A percentile compares a stretch with the other conserved stretches of the same genome.
Evolutionary conservation across 2,888 invertebrate genomes (phyloP).

Genomic region (Aethes cnicana): DNA sequence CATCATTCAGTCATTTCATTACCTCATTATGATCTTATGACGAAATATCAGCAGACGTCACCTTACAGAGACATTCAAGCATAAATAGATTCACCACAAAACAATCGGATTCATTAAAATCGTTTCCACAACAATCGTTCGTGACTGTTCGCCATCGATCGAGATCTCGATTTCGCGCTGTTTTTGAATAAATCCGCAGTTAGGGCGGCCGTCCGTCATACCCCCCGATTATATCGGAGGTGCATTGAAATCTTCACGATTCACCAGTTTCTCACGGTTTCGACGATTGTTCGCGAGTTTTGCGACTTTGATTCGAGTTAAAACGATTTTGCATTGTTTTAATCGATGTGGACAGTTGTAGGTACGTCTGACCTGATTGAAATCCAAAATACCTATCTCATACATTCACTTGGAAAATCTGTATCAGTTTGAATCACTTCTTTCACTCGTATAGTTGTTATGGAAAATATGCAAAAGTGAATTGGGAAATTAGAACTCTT

Average conservation of each 20-base stretch:
- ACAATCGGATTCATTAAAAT: constrained; percentile 22
- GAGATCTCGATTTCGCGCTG: constrained; percentile 58
- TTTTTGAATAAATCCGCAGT: constrained; percentile 62
- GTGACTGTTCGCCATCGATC: constrained; percentile 65
- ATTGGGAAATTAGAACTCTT: no score
- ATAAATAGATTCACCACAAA: constrained; percentile 10
- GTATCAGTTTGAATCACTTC: no score
- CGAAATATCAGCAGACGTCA: no score
- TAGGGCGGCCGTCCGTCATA: constrained; percentile 44
- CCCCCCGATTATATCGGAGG: constrained; percentile 35
- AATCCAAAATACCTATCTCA: no score
- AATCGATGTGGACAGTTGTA: no score
- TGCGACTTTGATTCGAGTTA: constrained; percentile 17
- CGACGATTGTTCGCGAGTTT: constrained; percentile 1
- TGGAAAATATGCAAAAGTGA: no score
- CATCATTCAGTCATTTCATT: no score
- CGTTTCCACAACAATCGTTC: constrained; percentile 45
- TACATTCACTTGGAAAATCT: no score
- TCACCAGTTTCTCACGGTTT: constrained; percentile 40
- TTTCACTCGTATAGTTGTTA: no score
- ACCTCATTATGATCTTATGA: no score
- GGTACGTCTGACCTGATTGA: no score
- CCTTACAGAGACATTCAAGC: not conserved
- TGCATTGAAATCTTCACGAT: constrained; percentile 39
- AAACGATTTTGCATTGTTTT: not conserved